Conservation (phyloP, 2,113 vertebrate genomes). For the Anser cygnoides region DNA sequence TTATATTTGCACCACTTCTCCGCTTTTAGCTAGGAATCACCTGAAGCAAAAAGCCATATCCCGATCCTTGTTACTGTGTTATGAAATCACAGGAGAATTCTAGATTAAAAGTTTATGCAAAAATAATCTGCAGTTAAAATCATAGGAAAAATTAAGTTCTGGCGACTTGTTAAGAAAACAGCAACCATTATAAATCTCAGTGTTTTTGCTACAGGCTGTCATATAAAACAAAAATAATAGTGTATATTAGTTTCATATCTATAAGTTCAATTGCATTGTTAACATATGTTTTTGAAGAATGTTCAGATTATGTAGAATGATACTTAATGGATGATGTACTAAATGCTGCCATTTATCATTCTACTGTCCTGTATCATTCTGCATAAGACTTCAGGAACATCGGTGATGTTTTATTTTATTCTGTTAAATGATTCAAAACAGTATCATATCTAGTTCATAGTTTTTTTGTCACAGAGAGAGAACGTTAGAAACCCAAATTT, state of each 20-base stretch:
- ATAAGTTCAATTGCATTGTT: background rate
- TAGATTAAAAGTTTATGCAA: background rate
- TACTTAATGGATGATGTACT: background rate
- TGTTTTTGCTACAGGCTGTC: background rate
- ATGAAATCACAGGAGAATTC: background rate
- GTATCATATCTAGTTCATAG: background rate
- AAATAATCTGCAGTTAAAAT: background rate
- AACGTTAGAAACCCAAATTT: background rate
- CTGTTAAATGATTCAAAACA: background rate
- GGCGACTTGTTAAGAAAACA: background rate
- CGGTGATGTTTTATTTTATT: background rate
- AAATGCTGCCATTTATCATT: background rate
- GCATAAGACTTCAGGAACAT: background rate
- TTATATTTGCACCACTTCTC: background rate
- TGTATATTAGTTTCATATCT: background rate
- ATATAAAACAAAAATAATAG: background rate
- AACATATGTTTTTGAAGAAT: background rate
- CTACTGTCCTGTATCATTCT: no score
- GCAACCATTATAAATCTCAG: background rate
- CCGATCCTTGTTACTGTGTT: background rate
- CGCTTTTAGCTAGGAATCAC: background rate
- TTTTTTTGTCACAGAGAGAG: background rate
- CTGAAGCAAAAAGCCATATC: background rate
- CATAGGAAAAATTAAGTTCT: background rate
- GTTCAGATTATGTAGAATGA: background rate